These are phyloP conservation scores for Halictus quadricinctus DNA, from an alignment of 2,888 invertebrate species.

Conservation along the genomic window DNA sequence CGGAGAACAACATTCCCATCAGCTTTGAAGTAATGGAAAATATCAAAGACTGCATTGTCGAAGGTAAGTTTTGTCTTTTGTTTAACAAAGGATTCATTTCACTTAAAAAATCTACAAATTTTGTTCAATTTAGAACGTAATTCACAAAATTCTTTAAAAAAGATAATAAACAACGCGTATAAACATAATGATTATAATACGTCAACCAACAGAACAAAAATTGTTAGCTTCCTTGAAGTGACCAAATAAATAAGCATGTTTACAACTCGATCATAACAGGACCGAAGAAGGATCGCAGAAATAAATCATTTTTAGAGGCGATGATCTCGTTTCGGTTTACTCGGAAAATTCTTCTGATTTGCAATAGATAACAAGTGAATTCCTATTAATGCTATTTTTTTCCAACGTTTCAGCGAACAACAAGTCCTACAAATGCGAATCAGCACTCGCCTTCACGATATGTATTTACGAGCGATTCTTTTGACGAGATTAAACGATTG, in stretches of 20 bases:
- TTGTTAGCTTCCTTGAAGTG: neutral
- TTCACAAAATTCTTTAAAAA: neutral
- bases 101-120: too few relatives aligned
- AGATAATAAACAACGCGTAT: neutral
- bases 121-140: too few relatives aligned
- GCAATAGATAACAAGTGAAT: neutral
- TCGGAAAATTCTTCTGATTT: neutral
- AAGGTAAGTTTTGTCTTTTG: slow-evolving; percentile 5
- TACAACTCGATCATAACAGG: neutral
- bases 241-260: slow-evolving; percentile 7
- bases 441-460: neutral
- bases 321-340: too few relatives aligned
- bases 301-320: neutral
- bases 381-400: neutral
- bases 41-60: neutral
- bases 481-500: neutral
- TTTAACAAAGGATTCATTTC: too few relatives aligned
- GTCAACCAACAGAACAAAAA: neutral
- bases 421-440: slow-evolving; percentile 8
- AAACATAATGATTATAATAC: neutral
- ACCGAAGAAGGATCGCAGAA: neutral
- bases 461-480: neutral
- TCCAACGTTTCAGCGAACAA: slow-evolving; percentile 27
- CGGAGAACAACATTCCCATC: neutral
- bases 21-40: neutral